phyloP scores from a whole-genome alignment of 2,113 vertebrate genomes.

The Clinocottus analis region DNA sequence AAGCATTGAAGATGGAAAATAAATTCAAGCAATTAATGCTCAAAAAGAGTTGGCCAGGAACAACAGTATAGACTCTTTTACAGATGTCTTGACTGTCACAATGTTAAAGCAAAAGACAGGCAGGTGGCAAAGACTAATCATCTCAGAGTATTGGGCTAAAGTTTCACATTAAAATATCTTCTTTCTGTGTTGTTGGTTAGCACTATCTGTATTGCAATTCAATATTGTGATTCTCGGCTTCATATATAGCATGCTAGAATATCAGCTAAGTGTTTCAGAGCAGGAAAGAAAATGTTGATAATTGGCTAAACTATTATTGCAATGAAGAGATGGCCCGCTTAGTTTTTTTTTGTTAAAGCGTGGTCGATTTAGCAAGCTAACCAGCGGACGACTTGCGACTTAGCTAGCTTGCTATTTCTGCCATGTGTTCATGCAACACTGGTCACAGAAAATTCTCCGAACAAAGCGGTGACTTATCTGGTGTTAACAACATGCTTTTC shows the following conservation, averaged over 20 bases:
- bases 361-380: not conserved
- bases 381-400: not conserved
- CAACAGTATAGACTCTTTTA: not conserved
- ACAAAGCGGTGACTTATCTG: not conserved
- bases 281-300: not conserved
- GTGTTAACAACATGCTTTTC: not conserved
- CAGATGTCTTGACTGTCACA: not conserved
- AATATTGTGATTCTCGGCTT: not conserved
- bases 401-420: not conserved
- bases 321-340: no score
- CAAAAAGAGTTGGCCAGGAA: not conserved
- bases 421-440: not conserved
- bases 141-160: not conserved
- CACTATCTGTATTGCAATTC: not conserved
- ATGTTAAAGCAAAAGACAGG: not conserved
- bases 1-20: slow-evolving; percentile 11
- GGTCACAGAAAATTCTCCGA: not conserved
- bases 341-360: not conserved
- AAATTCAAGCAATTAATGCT: slow-evolving; percentile 18
- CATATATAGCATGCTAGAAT: not conserved
- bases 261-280: not conserved
- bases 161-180: not conserved
- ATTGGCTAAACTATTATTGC: not conserved
- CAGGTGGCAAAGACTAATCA: not conserved
- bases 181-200: not conserved